Base-by-base conservation (phyloP, 2,888 invertebrate species). In the Perdita meconis region DNA sequence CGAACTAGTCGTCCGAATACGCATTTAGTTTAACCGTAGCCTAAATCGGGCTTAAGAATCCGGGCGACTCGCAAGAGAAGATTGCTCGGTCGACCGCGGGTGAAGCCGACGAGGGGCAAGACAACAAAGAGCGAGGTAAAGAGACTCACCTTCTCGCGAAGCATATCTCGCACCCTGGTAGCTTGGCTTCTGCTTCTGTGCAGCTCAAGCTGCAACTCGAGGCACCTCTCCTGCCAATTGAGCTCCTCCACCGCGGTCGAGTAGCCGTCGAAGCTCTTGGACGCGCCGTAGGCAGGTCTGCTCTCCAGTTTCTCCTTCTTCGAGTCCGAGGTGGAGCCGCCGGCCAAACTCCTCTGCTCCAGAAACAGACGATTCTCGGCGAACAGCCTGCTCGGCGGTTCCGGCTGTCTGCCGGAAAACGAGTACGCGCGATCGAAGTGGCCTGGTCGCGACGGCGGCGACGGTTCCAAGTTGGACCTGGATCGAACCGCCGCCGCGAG, bases 201-300 rank as follows among this genome's bases (percentile, higher is more conserved):
- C 86, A 98, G 93, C 91, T 98, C 97, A 88, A 97, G 93, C 92
- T 98, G 97, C 85, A 98, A 93, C 91, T 97, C 96, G 88, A 97
- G 92, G 90, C 97, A 98, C 69, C 97, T 94, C 93, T 97, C 97
- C 93, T 97, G 97, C 98, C 97, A 98, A 93, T 97, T 97, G 89
- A 97, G 94, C 71, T 92, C 91, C 80, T 92, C 92, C 60, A 90
- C 90, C 13, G 89, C 89, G 68, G 83, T 88, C 24, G 91, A 86
- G 81, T 91, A 91, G 5, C 90, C 90, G 51, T 90, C 91, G 81
- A 91, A 92, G 82, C 91, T 90, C 83, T 91, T 91, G 47, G 92
- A 90, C 10, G 91, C 86, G 1, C 88, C 87, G 70, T 90, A 91
- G 66, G 75, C 78, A 0, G 86, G 82, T 47, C 87, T 87, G n/a